Base-by-base conservation (phyloP, 2,888 invertebrate genomes). In the Leptinotarsa juncta region DNA sequence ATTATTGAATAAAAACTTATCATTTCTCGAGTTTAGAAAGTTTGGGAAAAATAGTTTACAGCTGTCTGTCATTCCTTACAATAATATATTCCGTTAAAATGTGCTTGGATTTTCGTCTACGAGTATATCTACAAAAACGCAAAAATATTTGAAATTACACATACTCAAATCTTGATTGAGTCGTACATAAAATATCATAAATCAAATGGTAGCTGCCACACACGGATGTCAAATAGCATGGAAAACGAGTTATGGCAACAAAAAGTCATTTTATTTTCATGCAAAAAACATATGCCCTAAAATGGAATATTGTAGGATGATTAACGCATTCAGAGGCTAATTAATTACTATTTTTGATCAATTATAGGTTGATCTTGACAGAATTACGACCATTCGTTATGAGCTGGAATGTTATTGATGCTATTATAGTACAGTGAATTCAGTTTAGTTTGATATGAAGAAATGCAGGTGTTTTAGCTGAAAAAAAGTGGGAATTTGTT, bases 341-440 rank as follows among this genome's bases (percentile, higher is more conserved):
- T 69, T 75, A 75, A 75, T 66, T 60, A 70, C 57, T 55, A 65
- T 70, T 70, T 70, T 70, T 62, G 57, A 68, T 73, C 67, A 76
- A 76, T 76, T 76, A 68, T 15, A 67, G 55, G 62, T 57, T 71
- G 75, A 68, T 60, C 73, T 76, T 76, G 75, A 67, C 67, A 66
- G 70, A 71, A 70, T 69, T 51, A 72, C 65, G 16, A 42, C n/a
- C 20, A 60, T 53, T 57, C 57, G 57, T 23, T 57, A 4, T 23
- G 14, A 16, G 32, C 49, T 42, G 42, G 42, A 62, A n/a, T 62
- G 12, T 62, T 15, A 62, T 32, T 62, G 62, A 62, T 62, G 18
- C 15, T 32, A 32, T 16, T 62, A 62, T 62, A n/a, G 62, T 62
- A 14, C 62, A 42, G 62, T 62, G 3, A 57, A 4, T 23, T 57